Evolutionary conservation across 2,888 invertebrate genomes (phyloP), one percentile per base, ranked within the genome.

Genomic region (Thereva unica): DNA sequence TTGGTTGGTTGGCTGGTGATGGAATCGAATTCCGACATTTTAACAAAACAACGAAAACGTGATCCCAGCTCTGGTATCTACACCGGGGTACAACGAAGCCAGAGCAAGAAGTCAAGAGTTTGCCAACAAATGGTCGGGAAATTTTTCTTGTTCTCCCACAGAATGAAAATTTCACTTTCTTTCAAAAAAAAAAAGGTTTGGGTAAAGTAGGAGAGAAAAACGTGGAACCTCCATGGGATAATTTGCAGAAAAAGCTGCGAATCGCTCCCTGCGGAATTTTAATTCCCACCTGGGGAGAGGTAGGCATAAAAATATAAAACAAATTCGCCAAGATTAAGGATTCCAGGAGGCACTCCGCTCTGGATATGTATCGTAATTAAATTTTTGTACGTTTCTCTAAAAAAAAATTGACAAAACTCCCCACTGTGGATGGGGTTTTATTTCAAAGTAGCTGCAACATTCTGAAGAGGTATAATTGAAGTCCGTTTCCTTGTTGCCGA

Each of bases 11-110:
- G 23, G 23, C 23, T 23, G 38, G 52, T 50, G 63, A 63, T 40
- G 52, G 63, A 63, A 63, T 63, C 52, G 45, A 52, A 63, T 52
- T 63, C 52, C 52, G 52, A 52, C 52, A 50, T 63, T 63, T 52
- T 41, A 41, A 40, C 42, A 63, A 52, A 63, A 63, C 63, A 63
- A 63, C 63, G 42, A 63, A 63, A 63, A 63, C 63, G 63, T 63
- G 63, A 63, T 63, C 50, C 42, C 41, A 34, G 38, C 52, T 41
- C 9, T 50, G 41, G 40, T 50, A 34, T 50, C 63, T 63, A 34
- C 63, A 50, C 7, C 23, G 40, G 42, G 34, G 40, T 34, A 52
- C 49, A 47, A 10, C 63, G 12, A 38, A 4, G 9, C 42, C 40
- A 34, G 42, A 52, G 42, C 42, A 50, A 42, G 52, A 52, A 63